phyloP scores from a whole-genome alignment of 2,888 invertebrate species.

The Marasmarcha lunaedactyla region DNA sequence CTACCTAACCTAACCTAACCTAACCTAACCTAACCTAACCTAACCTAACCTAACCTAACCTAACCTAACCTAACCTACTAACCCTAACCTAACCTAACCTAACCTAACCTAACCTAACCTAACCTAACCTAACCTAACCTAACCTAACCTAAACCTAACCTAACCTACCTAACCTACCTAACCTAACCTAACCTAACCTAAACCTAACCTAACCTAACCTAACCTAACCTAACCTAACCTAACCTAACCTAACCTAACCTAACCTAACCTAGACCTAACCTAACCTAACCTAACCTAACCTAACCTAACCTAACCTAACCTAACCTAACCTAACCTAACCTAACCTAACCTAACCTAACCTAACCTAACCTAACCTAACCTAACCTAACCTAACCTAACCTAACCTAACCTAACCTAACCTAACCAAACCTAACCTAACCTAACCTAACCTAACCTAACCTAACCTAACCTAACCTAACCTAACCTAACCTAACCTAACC shows the following conservation, averaged over 20 bases:
- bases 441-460: conserved; percentile 1
- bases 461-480: conserved; percentile 1
- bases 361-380: conserved; percentile 1
- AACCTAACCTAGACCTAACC: conserved; percentile 1
- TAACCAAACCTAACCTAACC: conserved; percentile 1
- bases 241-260: conserved; percentile 1
- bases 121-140: conserved; percentile 1
- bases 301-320: conserved; percentile 1
- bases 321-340: conserved; percentile 1
- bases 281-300: background rate
- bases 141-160: conserved; percentile 1
- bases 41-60: conserved; percentile 1
- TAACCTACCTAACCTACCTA: background rate
- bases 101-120: conserved; percentile 1
- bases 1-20: conserved; percentile 1
- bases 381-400: conserved; percentile 1
- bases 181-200: background rate
- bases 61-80: conserved; percentile 1
- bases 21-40: conserved; percentile 1
- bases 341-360: conserved; percentile 1
- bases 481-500: conserved; percentile 1
- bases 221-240: conserved; percentile 1
- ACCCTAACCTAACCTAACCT: background rate
- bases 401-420: conserved; percentile 1
- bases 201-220: conserved; percentile 1